These are phyloP conservation scores for Bufotes viridis DNA, from an alignment of 2,797 vertebrate genomes.

Conservation along the genomic window DNA sequence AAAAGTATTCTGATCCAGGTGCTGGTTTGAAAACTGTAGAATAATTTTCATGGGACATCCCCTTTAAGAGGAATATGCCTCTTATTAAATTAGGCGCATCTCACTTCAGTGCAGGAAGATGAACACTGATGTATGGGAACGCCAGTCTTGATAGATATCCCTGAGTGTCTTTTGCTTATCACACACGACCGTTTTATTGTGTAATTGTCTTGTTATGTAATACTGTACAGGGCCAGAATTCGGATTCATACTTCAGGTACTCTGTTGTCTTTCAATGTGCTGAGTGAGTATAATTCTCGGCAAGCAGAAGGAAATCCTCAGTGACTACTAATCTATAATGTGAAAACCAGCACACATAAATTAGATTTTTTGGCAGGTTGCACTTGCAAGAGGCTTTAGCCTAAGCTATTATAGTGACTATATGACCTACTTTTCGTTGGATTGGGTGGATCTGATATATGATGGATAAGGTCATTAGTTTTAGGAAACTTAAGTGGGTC, in stretches of 20 bases:
- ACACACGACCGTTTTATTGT: neutral
- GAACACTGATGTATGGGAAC: too few species aligned
- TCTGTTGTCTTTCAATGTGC: constrained; percentile 10
- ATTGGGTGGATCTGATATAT: constrained; percentile 66
- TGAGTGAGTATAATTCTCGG: constrained; percentile 22
- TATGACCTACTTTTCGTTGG: constrained; percentile 67
- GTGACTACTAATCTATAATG: constrained; percentile 66
- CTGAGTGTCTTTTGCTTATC: neutral
- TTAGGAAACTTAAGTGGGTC: constrained; percentile 8
- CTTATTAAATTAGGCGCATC: too few species aligned
- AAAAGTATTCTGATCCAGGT: too few species aligned
- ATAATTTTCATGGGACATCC: too few species aligned
- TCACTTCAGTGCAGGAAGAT: too few species aligned
- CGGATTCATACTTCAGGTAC: neutral
- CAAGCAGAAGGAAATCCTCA: constrained; percentile 69
- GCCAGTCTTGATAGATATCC: too few species aligned
- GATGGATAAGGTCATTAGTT: constrained; percentile 62
- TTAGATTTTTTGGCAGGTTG: constrained; percentile 67
- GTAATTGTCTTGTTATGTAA: neutral
- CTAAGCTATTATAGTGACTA: constrained; percentile 65
- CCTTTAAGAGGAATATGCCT: too few species aligned
- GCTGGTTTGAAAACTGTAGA: too few species aligned
- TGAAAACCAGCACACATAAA: constrained; percentile 69
- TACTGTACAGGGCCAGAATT: neutral
- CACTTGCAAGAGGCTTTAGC: constrained; percentile 61